phyloP scores from a whole-genome alignment of 2,113 vertebrate genomes.

The Dascyllus trimaculatus region DNA sequence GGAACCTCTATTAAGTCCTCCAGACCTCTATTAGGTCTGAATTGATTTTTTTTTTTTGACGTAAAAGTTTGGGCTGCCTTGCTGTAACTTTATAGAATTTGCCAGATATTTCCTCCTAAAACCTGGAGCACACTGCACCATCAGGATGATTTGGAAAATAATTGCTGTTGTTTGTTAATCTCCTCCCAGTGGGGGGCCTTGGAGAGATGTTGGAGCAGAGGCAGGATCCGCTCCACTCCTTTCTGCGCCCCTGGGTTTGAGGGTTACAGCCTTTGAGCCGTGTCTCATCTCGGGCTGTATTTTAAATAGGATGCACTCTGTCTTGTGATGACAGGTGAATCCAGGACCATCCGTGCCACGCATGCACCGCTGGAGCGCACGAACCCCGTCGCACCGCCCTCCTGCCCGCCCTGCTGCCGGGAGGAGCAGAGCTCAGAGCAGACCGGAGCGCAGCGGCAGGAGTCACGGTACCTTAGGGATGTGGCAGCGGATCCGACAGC shows the following conservation, averaged over 20 bases:
- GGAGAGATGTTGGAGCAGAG: not conserved
- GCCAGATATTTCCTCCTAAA: not conserved
- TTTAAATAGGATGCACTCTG: slow-evolving; percentile 35
- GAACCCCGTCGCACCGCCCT: slow-evolving; percentile 66
- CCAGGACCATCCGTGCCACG: slow-evolving; percentile 55
- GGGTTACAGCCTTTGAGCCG: not conserved
- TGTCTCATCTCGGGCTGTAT: not conserved
- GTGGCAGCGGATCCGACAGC: slow-evolving; percentile 9
- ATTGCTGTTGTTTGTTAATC: slow-evolving; percentile 15
- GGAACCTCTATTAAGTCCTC: slow-evolving; percentile 41
- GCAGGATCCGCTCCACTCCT: not conserved
- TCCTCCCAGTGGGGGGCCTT: not conserved
- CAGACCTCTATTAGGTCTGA: slow-evolving; percentile 31
- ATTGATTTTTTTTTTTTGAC: slow-evolving; percentile 40
- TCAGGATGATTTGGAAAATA: not conserved
- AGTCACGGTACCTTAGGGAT: slow-evolving; percentile 31
- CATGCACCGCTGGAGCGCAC: slow-evolving; percentile 73
- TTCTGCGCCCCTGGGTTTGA: not conserved
- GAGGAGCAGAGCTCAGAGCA: slow-evolving; percentile 32
- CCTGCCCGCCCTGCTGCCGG: slow-evolving; percentile 56
- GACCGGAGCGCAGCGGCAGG: slow-evolving; percentile 26
- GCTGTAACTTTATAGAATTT: slow-evolving; percentile 10
- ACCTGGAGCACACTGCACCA: not conserved
- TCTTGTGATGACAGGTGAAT: slow-evolving; percentile 60
- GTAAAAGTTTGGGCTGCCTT: slow-evolving; percentile 33